Evolutionary conservation across 2,113 vertebrate genomes (phyloP).

Genomic region (Verasper variegatus): DNA sequence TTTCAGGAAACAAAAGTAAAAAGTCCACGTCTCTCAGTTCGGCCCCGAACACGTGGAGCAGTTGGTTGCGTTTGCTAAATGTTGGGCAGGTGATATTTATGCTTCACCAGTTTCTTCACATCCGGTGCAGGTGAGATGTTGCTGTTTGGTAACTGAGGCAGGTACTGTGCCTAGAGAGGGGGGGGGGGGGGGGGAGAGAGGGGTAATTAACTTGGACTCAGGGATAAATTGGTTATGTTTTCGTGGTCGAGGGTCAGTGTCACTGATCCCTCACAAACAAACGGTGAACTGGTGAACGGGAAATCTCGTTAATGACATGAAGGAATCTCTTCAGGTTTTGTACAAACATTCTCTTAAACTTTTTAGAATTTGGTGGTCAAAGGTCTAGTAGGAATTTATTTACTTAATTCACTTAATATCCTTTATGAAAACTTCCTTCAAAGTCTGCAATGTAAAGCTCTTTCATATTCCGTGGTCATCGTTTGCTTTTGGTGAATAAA

Average conservation of each 20-base stretch:
- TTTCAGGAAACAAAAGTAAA: neutral
- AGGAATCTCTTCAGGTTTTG: too few relatives aligned
- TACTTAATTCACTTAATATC: too few relatives aligned
- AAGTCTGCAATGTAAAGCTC: too few relatives aligned
- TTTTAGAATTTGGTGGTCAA: neutral
- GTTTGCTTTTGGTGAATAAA: too few relatives aligned
- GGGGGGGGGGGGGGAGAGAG: neutral
- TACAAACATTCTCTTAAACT: too few relatives aligned
- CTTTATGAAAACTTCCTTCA: too few relatives aligned
- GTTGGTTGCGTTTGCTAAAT: slow-evolving; percentile 63
- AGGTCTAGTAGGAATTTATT: too few relatives aligned
- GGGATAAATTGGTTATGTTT: neutral
- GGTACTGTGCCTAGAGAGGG: slow-evolving; percentile 78
- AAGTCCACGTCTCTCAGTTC: neutral
- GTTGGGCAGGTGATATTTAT: slow-evolving; percentile 85
- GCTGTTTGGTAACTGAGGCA: slow-evolving; percentile 83
- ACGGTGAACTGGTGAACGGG: too few relatives aligned
- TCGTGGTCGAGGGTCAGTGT: neutral
- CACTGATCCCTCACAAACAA: neutral
- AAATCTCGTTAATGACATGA: too few relatives aligned
- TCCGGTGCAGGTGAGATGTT: slow-evolving; percentile 85
- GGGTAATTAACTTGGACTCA: neutral
- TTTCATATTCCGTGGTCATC: too few relatives aligned
- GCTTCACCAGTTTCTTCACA: slow-evolving; percentile 82
- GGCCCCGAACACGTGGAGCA: neutral